A percentile compares a stretch with the other conserved stretches of the same genome.
phyloP scores from a whole-genome alignment of 2,797 vertebrate species.

The Rhodeus uyekii region DNA sequence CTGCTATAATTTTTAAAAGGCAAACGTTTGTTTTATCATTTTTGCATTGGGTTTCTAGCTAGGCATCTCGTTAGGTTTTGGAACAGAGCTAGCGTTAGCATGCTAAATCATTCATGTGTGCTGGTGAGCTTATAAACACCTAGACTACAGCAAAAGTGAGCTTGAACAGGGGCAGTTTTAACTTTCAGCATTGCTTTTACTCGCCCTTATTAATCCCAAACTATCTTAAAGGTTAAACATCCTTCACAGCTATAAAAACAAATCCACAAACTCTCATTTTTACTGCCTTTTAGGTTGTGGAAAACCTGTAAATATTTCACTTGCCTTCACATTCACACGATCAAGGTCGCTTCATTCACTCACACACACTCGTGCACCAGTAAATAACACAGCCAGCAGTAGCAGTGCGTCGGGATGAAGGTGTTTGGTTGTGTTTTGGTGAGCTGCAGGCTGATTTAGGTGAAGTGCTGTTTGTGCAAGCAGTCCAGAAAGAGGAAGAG shows the following conservation, averaged over 20 bases:
- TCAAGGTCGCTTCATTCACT: slow-evolving; percentile 4
- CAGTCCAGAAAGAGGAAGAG: slow-evolving; percentile 67
- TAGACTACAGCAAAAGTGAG: slow-evolving; percentile 1
- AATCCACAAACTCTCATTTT: slow-evolving; percentile 16
- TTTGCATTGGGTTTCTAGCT: neutral
- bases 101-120: slow-evolving; percentile 8
- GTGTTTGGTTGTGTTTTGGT: slow-evolving; percentile 34
- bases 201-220: slow-evolving; percentile 4
- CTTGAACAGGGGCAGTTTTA: neutral
- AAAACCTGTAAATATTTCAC: slow-evolving; percentile 12
- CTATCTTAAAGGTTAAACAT: neutral
- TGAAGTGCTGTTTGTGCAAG: slow-evolving; percentile 78
- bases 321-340: neutral
- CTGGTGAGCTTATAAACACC: slow-evolving; percentile 1
- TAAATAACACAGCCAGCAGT: slow-evolving; percentile 24
- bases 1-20: neutral
- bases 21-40: neutral
- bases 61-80: neutral
- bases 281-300: neutral
- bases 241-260: slow-evolving; percentile 20
- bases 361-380: slow-evolving; percentile 24
- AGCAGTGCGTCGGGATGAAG: slow-evolving; percentile 7
- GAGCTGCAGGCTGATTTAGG: slow-evolving; percentile 50
- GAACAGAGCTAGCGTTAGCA: neutral
- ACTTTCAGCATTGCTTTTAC: neutral